Evolutionary conservation across 2,888 invertebrate genomes (phyloP), one percentile per base, ranked within the genome.

Genomic region (Strigamia transsilvanica): DNA sequence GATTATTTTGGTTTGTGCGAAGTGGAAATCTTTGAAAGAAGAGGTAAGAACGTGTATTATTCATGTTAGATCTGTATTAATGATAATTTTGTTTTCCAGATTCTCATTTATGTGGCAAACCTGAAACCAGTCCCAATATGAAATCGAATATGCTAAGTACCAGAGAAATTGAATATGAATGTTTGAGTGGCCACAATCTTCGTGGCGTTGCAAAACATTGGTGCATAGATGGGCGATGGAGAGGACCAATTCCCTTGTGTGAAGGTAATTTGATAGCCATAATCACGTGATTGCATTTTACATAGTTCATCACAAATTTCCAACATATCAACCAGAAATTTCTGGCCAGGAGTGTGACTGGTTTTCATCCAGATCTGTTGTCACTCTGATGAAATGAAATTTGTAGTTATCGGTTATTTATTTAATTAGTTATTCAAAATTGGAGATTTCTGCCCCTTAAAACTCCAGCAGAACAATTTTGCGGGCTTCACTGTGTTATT

Each of bases 1-100:
- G 86, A 87, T 42, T 86, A 87, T 82, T 87, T 87, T 84, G 86
- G 86, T 7, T 84, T 87, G 6, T 87, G 87, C 83, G 87, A 87
- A 84, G 86, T 87, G 6, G 86, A 87, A 82, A 86, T 87, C 7
- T 87, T 86, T 82, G 85, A 85, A 6, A 84, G 85, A 78, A 85
- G 85, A 85, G 87, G 87, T 87, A 80, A 84, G 85, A 41, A 56
- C 12, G 10, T 42, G 34, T 7, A 34, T 34, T 5, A 34, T 34
- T 34, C 4, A 34, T 34, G 7, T 5, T 5, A 34, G 7, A 34
- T 34, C 7, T 34, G 34, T 34, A 34, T 34, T 34, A 34, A 34
- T n/a, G n/a, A 34, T 7, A 51, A 6, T 51, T 9, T 51, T 51
- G 10, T 34, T 34, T 51, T 66, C 2, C 66, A 66, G 66, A 66